Evolutionary conservation across 1,140 invertebrate genomes (phyloP).

Genomic region (Tetraneura akinire): DNA sequence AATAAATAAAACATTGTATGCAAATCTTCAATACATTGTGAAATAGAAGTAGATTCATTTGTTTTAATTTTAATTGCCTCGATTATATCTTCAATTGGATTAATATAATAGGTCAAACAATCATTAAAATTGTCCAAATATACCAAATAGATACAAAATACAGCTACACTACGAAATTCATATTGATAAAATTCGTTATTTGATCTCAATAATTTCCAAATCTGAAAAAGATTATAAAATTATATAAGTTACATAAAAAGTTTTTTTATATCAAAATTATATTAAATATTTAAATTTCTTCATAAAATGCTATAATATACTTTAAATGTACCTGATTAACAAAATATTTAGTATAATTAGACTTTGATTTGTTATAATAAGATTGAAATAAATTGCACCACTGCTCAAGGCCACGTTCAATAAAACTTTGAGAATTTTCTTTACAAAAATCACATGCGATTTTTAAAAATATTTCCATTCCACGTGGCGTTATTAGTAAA

Average conservation of each 20-base stretch:
- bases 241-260: not conserved
- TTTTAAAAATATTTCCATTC: constrained; percentile 28
- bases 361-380: constrained; percentile 26
- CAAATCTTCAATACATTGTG: constrained; percentile 19
- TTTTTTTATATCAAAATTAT: no score
- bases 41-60: not conserved
- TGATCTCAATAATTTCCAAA: constrained; percentile 26
- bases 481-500: not conserved
- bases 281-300: not conserved
- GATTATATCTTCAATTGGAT: not conserved
- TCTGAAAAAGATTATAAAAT: constrained; percentile 26
- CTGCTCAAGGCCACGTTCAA: not conserved
- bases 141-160: constrained; percentile 27
- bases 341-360: not conserved
- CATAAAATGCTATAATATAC: not conserved
- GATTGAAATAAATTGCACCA: constrained; percentile 29
- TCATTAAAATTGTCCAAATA: constrained; percentile 4
- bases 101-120: constrained; percentile 12
- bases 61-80: not conserved
- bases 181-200: not conserved
- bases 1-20: constrained; percentile 8
- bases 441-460: constrained; percentile 22
- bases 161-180: constrained; percentile 8
- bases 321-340: constrained; percentile 21
- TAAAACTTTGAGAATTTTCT: constrained; percentile 5